Evolutionary conservation across 1,140 invertebrate genomes (phyloP).

Genomic region (Teleopsis dalmanni): DNA sequence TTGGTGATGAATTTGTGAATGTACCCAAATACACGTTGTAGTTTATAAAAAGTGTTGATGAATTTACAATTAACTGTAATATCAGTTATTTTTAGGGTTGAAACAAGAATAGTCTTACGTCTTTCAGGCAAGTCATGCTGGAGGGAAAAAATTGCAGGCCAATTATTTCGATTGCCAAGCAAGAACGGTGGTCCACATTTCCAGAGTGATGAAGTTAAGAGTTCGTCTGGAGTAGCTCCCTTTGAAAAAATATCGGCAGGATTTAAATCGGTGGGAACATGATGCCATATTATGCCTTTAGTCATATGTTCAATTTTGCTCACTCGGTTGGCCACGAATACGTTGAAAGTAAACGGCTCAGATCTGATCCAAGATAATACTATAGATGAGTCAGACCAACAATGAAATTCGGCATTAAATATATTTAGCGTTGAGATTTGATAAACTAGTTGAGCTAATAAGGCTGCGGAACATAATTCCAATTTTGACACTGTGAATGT

Average conservation of each 20-base stretch:
- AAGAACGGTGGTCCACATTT: background rate
- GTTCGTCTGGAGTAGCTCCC: constrained; percentile 3
- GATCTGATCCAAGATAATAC: background rate
- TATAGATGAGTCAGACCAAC: constrained; percentile 3
- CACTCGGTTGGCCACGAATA: constrained; percentile 3
- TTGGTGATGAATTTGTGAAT: background rate
- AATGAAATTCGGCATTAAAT: background rate
- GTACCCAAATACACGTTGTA: background rate
- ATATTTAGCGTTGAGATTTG: background rate
- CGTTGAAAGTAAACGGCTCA: background rate
- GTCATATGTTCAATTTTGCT: background rate
- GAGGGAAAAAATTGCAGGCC: background rate
- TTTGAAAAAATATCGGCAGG: constrained; percentile 17
- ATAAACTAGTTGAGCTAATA: no score
- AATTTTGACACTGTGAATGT: background rate
- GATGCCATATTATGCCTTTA: constrained; percentile 18
- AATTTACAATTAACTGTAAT: no score
- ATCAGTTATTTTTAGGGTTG: background rate
- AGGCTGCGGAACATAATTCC: background rate
- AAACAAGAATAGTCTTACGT: background rate
- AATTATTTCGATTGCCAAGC: background rate
- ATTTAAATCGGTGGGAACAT: constrained; percentile 26
- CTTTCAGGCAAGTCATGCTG: background rate
- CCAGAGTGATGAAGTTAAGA: background rate
- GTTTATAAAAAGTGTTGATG: background rate